Evolutionary conservation across 2,113 vertebrate species (phyloP), one percentile per base, ranked within the genome.

Genomic region (Falco punctatus): DNA sequence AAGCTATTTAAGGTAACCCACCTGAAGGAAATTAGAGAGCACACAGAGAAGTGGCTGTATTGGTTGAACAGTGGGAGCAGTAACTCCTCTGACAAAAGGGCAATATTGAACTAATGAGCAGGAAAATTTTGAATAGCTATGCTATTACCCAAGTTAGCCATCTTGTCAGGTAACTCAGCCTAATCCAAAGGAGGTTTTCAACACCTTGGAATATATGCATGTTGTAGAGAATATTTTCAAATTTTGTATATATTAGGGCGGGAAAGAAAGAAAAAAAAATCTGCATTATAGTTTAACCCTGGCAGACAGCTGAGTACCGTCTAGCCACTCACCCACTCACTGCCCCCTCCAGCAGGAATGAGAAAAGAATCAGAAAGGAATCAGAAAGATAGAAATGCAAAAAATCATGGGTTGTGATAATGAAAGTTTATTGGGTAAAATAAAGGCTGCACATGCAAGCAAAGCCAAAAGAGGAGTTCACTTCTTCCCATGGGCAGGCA

Each of bases 381-480:
- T 48, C 13, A 32, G 54, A 70, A 40, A 38, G 17, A 21, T 32
- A 46, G 9, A 64, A 44, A 17, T 35, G 10, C 13, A 38, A 26
- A 73, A 38, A 21, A 15, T 28, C 2, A 1, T 17, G 4, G 5
- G 22, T 13, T 27, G 22, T 40, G 23, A 40, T 49, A 46, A 69
- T 27, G 22, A 17, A 17, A 70, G 42, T 32, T 69, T 27, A 67
- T 3, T 13, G 46, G 17, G 11, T 23, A 51, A 71, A 72, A 5
- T 4, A 61, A 52, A 59, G 42, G 23, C 57, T 14, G 3, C 11
- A 4, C 5, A 17, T 0, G 1, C 35, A 51, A 51, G 18, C 30
- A 44, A 83, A 52, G 46, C 4, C 42, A 42, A 42, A 42, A 42
- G 42, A 42, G 42, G 42, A 42, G 14, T 42, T 42, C 42, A 42